Evolutionary conservation across 2,113 vertebrate genomes (phyloP), one percentile per base, ranked within the genome.

Genomic region (Paralichthys olivaceus): DNA sequence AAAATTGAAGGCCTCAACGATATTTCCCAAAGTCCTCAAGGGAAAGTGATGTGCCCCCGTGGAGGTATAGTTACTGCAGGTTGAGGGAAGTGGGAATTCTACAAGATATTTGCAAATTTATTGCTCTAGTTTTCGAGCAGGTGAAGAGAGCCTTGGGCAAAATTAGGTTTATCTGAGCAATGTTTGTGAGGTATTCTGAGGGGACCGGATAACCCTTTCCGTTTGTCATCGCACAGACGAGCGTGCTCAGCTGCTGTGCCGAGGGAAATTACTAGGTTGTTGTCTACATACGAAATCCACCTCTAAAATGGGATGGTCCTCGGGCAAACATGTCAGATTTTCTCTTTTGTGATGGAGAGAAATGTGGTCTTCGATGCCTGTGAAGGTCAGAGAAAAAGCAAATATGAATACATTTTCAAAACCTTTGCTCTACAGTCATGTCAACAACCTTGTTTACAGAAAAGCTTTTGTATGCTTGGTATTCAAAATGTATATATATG

Each of bases 141-240:
- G 88, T 94, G 88, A 93, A 77, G 84, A 84, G 87, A 83, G 89
- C 92, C 89, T 69, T 81, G 86, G 89, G 93, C 91, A 93, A 92
- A 93, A 94, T 94, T 84, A 84, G 87, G 89, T 94, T 92, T 91
- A 93, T 92, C 91, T 92, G 84, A 88, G 84, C 72, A 57, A 90
- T 89, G 83, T 91, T 92, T 90, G 88, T 47, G 61, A 69, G 83
- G 75, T 84, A 89, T 88, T 91, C 92, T 87, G 76, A 77, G 64
- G 92, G 91, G 93, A 95, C 69, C 23, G 45, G 81, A 90, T 89
- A 90, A 86, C 88, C 88, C 90, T 90, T 88, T 89, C 73, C 70
- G 82, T 89, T 91, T 93, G 87, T 93, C 91, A 92, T 91, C 72
- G 75, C 74, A 68, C 84, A 89, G 87, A 86, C 56, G 86, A 90